Conservation (phyloP, 2,113 vertebrate genomes). For the Dryoscopus gambensis region DNA sequence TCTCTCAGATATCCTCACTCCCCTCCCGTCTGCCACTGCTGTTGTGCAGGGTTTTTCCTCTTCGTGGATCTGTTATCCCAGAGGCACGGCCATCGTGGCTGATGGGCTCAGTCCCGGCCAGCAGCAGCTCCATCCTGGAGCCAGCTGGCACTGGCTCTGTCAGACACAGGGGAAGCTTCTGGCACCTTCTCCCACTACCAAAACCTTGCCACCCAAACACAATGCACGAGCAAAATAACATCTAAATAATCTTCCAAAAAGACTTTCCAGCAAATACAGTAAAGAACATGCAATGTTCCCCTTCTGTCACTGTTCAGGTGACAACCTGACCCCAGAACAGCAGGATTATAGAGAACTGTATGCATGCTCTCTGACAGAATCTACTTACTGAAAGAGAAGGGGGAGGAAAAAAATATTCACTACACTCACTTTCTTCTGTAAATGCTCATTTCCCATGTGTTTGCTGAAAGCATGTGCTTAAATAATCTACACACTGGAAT, state of each 20-base stretch:
- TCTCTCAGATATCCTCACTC: background rate
- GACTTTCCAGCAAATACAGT: background rate
- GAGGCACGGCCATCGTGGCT: background rate
- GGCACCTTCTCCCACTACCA: background rate
- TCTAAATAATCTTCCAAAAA: background rate
- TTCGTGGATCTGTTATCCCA: background rate
- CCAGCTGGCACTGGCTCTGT: background rate
- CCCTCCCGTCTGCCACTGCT: rapidly evolving
- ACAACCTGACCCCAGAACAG: background rate
- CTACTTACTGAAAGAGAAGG: background rate
- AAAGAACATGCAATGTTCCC: background rate
- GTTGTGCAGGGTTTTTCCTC: background rate
- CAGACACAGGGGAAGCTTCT: background rate
- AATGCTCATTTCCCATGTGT: background rate
- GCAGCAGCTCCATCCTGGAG: background rate
- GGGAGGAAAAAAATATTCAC: background rate
- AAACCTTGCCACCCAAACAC: background rate
- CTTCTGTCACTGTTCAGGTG: background rate
- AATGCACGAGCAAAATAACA: background rate
- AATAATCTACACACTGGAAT: background rate
- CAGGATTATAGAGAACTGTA: background rate
- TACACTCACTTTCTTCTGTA: background rate
- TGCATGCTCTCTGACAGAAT: background rate
- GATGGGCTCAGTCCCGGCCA: background rate
- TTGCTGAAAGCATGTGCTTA: background rate